Percentiles rank a stretch among this genome's conserved stretches.
These are phyloP conservation scores for Fragum whitleyi DNA, from an alignment of 2,888 invertebrate species.

Conservation along the genomic window DNA sequence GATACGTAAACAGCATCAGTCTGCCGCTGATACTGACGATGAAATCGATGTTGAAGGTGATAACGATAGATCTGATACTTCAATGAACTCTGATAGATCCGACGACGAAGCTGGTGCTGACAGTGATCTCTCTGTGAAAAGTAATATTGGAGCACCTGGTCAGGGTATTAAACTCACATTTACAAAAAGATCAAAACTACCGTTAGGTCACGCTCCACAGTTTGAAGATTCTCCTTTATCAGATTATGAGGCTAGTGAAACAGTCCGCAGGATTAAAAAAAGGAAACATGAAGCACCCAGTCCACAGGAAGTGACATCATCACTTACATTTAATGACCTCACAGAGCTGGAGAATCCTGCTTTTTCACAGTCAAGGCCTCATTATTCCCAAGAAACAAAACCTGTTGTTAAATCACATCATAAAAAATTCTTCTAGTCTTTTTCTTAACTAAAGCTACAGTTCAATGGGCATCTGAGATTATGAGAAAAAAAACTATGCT, in stretches of 20 bases:
- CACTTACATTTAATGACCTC: slow-evolving; percentile 61
- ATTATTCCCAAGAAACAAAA: neutral
- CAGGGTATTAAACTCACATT: slow-evolving; percentile 85
- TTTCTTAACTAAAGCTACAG: too few relatives aligned
- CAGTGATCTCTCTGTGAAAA: slow-evolving; percentile 52
- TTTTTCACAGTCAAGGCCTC: neutral
- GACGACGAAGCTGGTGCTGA: slow-evolving; percentile 52
- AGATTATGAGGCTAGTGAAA: slow-evolving; percentile 48
- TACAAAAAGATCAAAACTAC: slow-evolving; percentile 68
- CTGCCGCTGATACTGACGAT: slow-evolving; percentile 55
- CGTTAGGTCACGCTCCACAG: slow-evolving; percentile 42
- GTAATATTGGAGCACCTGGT: slow-evolving; percentile 72
- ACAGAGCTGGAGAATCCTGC: slow-evolving; percentile 68
- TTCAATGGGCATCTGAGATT: neutral
- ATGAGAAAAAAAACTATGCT: neutral
- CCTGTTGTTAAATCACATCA: slow-evolving; percentile 1
- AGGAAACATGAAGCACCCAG: slow-evolving; percentile 60
- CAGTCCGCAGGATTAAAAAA: slow-evolving; percentile 53
- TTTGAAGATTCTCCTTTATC: slow-evolving; percentile 47
- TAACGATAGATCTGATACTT: slow-evolving; percentile 51
- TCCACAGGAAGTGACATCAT: slow-evolving; percentile 37
- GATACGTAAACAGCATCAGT: slow-evolving; percentile 46
- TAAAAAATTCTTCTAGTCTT: slow-evolving; percentile 5
- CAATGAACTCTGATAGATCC: slow-evolving; percentile 45
- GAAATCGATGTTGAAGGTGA: slow-evolving; percentile 64